Evolutionary conservation across 2,888 invertebrate genomes (phyloP).

Genomic region (Autographa pulchrina): DNA sequence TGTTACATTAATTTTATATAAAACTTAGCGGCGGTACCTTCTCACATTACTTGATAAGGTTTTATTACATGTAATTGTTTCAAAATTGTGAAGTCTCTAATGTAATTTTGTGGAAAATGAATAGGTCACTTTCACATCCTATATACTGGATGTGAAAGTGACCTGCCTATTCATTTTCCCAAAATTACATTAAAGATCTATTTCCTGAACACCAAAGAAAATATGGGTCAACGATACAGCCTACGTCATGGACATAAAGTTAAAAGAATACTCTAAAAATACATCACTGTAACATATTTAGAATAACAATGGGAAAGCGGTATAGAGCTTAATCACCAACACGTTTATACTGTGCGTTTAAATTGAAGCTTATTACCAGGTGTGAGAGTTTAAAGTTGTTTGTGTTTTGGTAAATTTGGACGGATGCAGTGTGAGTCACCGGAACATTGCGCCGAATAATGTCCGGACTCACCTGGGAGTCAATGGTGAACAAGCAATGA

Average conservation of each 20-base stretch:
- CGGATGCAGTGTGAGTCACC: slow-evolving; percentile 82
- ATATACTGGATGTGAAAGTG: not conserved
- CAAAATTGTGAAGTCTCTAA: not conserved
- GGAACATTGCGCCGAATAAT: slow-evolving; percentile 79
- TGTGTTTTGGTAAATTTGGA: slow-evolving; percentile 36
- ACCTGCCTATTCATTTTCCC: not conserved
- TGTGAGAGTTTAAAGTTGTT: slow-evolving; percentile 51
- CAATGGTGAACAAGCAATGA: slow-evolving; percentile 68
- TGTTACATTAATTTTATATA: not conserved
- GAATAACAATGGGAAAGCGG: slow-evolving; percentile 76
- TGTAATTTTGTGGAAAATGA: too few relatives aligned
- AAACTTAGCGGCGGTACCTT: not conserved
- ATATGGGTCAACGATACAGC: slow-evolving; percentile 74
- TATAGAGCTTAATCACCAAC: slow-evolving; percentile 55
- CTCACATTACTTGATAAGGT: not conserved
- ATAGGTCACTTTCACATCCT: too few relatives aligned
- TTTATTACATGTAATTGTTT: too few relatives aligned
- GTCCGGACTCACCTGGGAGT: slow-evolving; percentile 78
- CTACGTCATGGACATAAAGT: slow-evolving; percentile 69
- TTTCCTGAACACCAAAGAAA: slow-evolving; percentile 50
- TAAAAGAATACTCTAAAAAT: slow-evolving; percentile 73
- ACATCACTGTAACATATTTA: slow-evolving; percentile 68
- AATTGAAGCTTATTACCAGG: slow-evolving; percentile 32
- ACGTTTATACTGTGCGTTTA: slow-evolving; percentile 29
- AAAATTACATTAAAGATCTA: slow-evolving; percentile 2